A percentile compares a stretch with the other conserved stretches of the same genome.
Conservation (phyloP, 37 sponge, comb jelly and placozoan genomes). For the Axinella damicornis region DNA sequence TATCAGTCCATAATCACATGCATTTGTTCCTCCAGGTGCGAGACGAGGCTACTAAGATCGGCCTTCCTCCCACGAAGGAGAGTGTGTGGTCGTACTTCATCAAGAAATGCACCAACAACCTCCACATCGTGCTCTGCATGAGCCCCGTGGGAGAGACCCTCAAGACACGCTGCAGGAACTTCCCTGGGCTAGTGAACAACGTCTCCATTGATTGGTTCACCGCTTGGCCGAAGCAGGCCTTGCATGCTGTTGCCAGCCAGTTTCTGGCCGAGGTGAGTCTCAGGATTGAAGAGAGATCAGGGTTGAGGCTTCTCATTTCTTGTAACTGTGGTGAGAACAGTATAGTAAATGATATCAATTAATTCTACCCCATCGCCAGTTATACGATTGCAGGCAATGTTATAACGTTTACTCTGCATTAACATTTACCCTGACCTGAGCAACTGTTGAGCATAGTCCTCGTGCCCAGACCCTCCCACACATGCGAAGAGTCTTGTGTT, state of each 20-base stretch:
- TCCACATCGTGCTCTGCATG: conserved; percentile 98
- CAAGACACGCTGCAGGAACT: conserved; percentile 96
- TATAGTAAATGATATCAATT: too few species aligned
- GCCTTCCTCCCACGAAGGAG: conserved; percentile 91
- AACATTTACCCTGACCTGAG: too few species aligned
- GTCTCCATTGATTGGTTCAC: conserved; percentile 99
- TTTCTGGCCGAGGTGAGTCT: conserved; percentile 90
- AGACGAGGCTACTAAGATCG: conserved; percentile 90
- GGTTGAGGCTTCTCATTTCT: too few species aligned
- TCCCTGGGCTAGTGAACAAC: conserved; percentile 97
- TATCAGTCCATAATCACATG: too few species aligned
- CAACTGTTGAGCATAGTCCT: too few species aligned
- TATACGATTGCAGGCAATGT: too few species aligned
- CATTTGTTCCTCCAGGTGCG: conserved; percentile 54
- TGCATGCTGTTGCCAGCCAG: conserved; percentile 94
- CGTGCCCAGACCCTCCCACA: too few species aligned
- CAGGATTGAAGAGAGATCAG: too few species aligned
- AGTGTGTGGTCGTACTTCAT: conserved; percentile 94
- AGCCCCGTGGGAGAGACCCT: conserved; percentile 96
- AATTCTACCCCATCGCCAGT: too few species aligned
- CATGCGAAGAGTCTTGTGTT: too few species aligned
- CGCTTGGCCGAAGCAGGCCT: conserved; percentile 98
- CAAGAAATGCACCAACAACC: conserved; percentile 90
- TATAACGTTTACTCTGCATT: too few species aligned
- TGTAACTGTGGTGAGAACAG: too few species aligned